These are phyloP conservation scores for Vespertilio murinus DNA, from an alignment of 2,797 vertebrate genomes.

Conservation along the genomic window DNA sequence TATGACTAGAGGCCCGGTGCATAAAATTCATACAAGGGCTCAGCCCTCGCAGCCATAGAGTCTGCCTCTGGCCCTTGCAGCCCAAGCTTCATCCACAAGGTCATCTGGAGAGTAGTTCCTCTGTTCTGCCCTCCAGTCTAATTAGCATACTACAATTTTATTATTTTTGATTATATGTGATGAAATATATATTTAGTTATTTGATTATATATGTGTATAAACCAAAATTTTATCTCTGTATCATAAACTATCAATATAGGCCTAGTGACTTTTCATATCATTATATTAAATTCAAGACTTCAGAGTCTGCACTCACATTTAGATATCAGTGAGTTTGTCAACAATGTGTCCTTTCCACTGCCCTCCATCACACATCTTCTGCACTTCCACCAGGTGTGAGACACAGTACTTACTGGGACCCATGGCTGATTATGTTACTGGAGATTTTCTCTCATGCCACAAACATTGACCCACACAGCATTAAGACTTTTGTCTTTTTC, in stretches of 20 bases:
- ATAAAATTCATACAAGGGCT: too few relatives aligned
- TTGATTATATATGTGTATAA: not conserved
- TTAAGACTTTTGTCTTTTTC: not conserved
- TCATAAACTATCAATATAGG: not conserved
- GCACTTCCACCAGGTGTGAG: not conserved
- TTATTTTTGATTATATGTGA: not conserved
- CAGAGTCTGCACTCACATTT: not conserved
- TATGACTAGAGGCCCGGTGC: too few relatives aligned
- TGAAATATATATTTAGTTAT: not conserved
- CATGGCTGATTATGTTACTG: fast-evolving
- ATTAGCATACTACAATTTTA: too few relatives aligned
- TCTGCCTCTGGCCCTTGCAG: too few relatives aligned
- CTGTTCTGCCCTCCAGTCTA: too few relatives aligned
- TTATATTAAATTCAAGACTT: not conserved
- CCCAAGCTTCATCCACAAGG: too few relatives aligned
- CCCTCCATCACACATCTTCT: not conserved
- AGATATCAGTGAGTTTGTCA: not conserved
- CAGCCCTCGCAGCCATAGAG: too few relatives aligned
- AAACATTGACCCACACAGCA: too few relatives aligned
- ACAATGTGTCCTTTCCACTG: not conserved
- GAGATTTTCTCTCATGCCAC: not conserved
- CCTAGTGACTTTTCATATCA: not conserved
- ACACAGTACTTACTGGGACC: fast-evolving
- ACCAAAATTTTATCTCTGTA: not conserved
- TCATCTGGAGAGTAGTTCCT: too few relatives aligned